Evolutionary conservation across 2,797 vertebrate genomes (phyloP).

Genomic region (Paguma larvata): DNA sequence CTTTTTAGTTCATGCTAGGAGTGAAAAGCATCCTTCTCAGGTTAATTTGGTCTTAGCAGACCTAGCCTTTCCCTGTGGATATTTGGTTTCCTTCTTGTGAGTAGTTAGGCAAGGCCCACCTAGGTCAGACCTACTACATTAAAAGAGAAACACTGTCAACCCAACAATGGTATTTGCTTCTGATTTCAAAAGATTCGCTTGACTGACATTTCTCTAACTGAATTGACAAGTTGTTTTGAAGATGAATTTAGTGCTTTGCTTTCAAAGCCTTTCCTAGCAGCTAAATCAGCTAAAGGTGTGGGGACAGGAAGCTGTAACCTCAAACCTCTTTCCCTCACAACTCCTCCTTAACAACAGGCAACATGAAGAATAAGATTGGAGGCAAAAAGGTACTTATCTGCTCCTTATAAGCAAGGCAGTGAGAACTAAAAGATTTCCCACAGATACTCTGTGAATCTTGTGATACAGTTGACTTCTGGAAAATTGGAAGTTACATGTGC

Average conservation of each 20-base stretch:
- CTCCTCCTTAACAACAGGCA: slow-evolving; percentile 72
- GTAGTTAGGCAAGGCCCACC: slow-evolving; percentile 6
- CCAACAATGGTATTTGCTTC: slow-evolving; percentile 28
- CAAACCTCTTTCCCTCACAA: slow-evolving; percentile 80
- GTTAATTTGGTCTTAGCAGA: background rate
- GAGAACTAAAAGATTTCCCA: slow-evolving; percentile 72
- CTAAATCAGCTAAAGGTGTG: slow-evolving; percentile 73
- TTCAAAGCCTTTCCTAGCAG: slow-evolving; percentile 80
- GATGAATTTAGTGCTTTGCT: slow-evolving; percentile 77
- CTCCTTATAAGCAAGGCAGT: slow-evolving; percentile 43
- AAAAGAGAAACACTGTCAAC: slow-evolving; percentile 32
- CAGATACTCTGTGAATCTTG: slow-evolving; percentile 69
- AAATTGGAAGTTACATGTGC: slow-evolving; percentile 58
- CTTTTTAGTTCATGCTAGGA: slow-evolving; percentile 17
- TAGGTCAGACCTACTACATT: slow-evolving; percentile 15
- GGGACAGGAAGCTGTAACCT: slow-evolving; percentile 83
- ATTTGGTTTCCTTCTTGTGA: slow-evolving; percentile 48
- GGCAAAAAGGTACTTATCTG: slow-evolving; percentile 73
- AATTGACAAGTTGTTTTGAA: slow-evolving; percentile 77
- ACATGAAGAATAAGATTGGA: slow-evolving; percentile 68
- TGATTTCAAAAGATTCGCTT: slow-evolving; percentile 50
- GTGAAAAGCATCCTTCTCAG: background rate
- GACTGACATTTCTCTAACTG: slow-evolving; percentile 61
- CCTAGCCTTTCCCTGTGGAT: background rate
- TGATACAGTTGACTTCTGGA: slow-evolving; percentile 50